phyloP scores from a whole-genome alignment of 1,140 invertebrate species.

The Polypedilum pembai region DNA sequence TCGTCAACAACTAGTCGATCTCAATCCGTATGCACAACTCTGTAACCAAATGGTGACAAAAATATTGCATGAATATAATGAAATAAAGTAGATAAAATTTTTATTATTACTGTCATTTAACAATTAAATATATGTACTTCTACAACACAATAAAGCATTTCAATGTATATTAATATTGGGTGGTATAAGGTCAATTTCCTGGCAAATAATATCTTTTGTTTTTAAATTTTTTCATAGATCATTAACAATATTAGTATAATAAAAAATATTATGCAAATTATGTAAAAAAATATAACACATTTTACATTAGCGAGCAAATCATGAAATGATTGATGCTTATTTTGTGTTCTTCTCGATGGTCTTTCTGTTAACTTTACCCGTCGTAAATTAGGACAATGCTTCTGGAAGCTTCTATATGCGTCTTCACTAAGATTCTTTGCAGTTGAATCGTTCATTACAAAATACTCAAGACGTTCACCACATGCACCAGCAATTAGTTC shows the following conservation, averaged over 20 bases:
- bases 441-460: background rate
- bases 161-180: too few relatives aligned
- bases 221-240: conserved; percentile 7
- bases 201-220: background rate
- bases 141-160: too few relatives aligned
- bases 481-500: background rate
- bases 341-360: background rate
- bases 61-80: background rate
- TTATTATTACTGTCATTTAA: too few relatives aligned
- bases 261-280: background rate
- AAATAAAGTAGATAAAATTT: too few relatives aligned
- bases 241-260: background rate
- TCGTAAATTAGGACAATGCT: background rate
- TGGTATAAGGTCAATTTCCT: too few relatives aligned
- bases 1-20: conserved; percentile 63
- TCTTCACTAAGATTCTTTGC: background rate
- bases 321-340: conserved; percentile 16
- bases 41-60: conserved; percentile 82
- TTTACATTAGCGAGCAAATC: conserved; percentile 11
- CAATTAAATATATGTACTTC: too few relatives aligned
- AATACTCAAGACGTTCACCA: background rate
- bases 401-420: background rate
- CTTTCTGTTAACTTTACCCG: background rate
- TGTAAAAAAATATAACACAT: conserved; percentile 21
- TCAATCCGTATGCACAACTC: conserved; percentile 79